Evolutionary conservation across 64 coral and sea anemone species (phyloP).

Genomic region (Actinia tenebrosa): DNA sequence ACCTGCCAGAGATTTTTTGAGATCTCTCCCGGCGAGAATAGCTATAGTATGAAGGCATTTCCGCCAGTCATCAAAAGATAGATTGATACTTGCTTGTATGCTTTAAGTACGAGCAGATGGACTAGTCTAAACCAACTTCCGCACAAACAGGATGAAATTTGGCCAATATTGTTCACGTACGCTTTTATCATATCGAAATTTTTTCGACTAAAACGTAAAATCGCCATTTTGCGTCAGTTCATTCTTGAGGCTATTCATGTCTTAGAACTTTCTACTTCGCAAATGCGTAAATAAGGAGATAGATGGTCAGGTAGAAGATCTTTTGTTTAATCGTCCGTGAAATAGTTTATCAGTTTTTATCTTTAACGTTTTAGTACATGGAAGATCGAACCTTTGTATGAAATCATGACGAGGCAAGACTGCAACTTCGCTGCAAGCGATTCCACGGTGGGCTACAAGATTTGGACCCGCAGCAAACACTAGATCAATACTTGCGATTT

Average conservation of each 20-base stretch:
- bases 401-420: no score
- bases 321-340: not conserved
- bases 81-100: not conserved
- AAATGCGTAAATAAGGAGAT: not conserved
- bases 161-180: not conserved
- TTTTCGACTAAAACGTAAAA: not conserved
- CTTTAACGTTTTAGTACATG: not conserved
- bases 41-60: slow-evolving; percentile 2
- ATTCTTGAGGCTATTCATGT: not conserved
- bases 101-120: not conserved
- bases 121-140: not conserved
- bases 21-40: not conserved
- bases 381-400: no score
- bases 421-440: no score
- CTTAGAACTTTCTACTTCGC: not conserved
- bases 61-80: not conserved
- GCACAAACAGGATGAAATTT: not conserved
- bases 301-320: not conserved
- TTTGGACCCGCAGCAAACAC: no score
- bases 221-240: not conserved
- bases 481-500: no score
- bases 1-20: not conserved
- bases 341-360: not conserved
- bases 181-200: not conserved
- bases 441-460: no score